Percentiles rank a stretch among this genome's conserved stretches.
Evolutionary conservation across 1,140 invertebrate genomes (phyloP).

Genomic region (Leptinotarsa undecemlineata): DNA sequence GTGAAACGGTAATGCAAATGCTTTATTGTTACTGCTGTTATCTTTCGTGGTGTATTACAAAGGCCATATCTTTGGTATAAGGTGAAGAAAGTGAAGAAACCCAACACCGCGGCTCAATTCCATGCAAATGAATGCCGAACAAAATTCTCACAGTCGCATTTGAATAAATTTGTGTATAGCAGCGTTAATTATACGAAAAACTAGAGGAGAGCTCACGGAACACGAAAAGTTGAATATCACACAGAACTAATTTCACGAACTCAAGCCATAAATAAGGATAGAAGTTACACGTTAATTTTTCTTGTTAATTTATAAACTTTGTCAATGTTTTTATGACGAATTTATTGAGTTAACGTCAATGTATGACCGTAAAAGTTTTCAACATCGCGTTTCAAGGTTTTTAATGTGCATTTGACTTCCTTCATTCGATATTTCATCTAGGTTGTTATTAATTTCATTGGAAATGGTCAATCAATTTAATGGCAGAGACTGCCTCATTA

Average conservation of each 20-base stretch:
- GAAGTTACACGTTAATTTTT: neutral
- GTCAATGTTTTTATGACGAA: constrained; percentile 21
- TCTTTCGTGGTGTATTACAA: neutral
- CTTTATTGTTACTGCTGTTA: no score
- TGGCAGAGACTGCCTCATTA: neutral
- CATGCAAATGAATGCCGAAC: neutral
- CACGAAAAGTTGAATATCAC: neutral
- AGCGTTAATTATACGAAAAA: neutral
- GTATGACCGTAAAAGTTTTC: constrained; percentile 18
- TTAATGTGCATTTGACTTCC: constrained; percentile 14
- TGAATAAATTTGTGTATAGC: neutral
- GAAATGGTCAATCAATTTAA: constrained; percentile 4
- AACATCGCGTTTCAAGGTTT: constrained; percentile 9
- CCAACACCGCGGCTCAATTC: neutral
- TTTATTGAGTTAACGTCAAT: constrained; percentile 13
- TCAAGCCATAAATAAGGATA: constrained; percentile 8
- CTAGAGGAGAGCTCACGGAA: neutral
- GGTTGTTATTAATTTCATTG: constrained; percentile 7
- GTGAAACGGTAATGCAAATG: no score
- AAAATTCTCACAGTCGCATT: neutral
- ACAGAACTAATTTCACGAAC: neutral
- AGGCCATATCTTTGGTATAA: neutral
- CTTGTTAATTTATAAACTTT: constrained; percentile 11
- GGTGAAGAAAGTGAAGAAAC: neutral
- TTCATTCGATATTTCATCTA: constrained; percentile 5